These are phyloP conservation scores for Drosophila kanekoi DNA, from an alignment of 2,888 invertebrate genomes.

Conservation along the genomic window DNA sequence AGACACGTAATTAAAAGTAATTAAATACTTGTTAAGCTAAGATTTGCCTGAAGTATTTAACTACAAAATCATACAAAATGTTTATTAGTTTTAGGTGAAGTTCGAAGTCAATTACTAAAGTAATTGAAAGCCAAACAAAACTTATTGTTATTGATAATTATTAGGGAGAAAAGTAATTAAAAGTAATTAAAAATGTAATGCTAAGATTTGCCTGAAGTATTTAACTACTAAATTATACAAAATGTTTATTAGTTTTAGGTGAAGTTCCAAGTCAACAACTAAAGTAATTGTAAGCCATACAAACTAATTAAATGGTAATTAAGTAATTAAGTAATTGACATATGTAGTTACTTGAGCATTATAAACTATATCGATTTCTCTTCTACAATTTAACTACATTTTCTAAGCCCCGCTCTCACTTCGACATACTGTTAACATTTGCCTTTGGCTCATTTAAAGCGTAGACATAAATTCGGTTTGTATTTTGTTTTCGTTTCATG, in stretches of 20 bases:
- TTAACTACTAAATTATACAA: too few relatives aligned
- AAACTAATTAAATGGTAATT: background rate
- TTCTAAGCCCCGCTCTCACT: background rate
- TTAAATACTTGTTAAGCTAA: too few relatives aligned
- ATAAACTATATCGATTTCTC: background rate
- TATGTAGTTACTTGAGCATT: background rate
- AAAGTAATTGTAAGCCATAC: background rate
- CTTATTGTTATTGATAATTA: too few relatives aligned
- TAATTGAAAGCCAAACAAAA: too few relatives aligned
- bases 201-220: too few relatives aligned
- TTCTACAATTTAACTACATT: background rate
- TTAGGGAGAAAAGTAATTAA: too few relatives aligned
- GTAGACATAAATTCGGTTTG: constrained; percentile 39
- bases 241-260: background rate
- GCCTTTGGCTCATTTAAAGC: constrained; percentile 7
- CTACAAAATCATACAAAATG: too few relatives aligned
- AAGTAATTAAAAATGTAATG: too few relatives aligned
- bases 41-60: too few relatives aligned
- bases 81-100: too few relatives aligned
- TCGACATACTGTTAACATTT: background rate
- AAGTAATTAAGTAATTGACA: background rate
- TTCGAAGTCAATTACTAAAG: too few relatives aligned
- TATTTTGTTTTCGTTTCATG: constrained; percentile 31
- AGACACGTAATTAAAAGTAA: too few relatives aligned
- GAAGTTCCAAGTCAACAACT: background rate